Evolutionary conservation across 2,113 vertebrate species (phyloP).

Genomic region (Pterocles gutturalis): DNA sequence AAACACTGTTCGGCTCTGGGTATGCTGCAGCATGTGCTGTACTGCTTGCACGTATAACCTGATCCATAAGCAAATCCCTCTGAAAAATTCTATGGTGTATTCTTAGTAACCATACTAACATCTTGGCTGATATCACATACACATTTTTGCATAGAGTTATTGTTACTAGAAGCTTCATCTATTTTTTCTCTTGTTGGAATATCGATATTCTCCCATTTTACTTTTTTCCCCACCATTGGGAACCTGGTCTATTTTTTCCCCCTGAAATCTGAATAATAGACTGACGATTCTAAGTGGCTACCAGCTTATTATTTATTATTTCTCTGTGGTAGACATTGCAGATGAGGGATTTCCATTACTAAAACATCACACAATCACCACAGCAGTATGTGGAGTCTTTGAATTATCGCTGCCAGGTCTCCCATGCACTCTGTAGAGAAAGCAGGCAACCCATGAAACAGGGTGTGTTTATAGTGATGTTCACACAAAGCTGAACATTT

Average conservation of each 20-base stretch:
- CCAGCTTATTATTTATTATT: not conserved
- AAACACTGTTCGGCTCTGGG: not conserved
- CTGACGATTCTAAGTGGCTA: not conserved
- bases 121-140: not conserved
- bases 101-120: not conserved
- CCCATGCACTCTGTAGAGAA: not conserved
- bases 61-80: not conserved
- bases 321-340: not conserved
- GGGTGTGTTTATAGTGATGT: not conserved
- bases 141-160: not conserved
- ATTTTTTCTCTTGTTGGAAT: not conserved
- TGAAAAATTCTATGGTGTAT: not conserved
- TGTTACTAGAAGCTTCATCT: not conserved
- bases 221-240: not conserved
- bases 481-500: slow-evolving; percentile 21
- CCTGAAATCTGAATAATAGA: not conserved
- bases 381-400: not conserved
- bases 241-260: not conserved
- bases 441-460: not conserved
- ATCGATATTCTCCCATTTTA: not conserved
- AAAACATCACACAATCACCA: not conserved
- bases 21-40: not conserved
- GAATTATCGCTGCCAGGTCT: not conserved
- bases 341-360: not conserved
- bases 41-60: not conserved